A percentile compares a stretch with the other conserved stretches of the same genome.
Evolutionary conservation across 1,140 invertebrate genomes (phyloP).

Genomic region (Ostrea denselamellosa): DNA sequence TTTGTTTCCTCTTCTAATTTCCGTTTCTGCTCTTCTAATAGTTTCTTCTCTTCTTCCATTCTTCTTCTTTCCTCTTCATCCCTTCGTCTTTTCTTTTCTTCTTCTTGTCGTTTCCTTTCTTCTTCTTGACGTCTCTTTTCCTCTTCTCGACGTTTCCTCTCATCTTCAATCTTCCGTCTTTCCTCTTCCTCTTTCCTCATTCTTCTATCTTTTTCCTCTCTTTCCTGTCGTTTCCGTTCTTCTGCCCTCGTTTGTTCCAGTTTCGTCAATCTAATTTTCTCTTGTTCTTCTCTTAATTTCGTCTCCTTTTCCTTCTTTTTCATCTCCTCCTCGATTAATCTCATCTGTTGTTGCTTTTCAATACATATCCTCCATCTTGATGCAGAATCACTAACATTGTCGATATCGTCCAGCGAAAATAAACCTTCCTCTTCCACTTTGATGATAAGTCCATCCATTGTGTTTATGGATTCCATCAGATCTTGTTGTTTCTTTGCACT

Average conservation of each 20-base stretch:
- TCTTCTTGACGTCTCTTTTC: not conserved
- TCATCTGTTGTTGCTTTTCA: constrained; percentile 2
- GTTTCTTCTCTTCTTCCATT: not conserved
- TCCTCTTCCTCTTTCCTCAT: constrained; percentile 3
- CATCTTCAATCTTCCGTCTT: not conserved
- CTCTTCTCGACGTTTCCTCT: not conserved
- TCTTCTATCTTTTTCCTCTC: not conserved
- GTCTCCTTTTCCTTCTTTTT: not conserved
- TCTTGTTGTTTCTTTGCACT: constrained; percentile 1
- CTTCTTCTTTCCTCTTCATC: not conserved
- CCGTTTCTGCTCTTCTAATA: not conserved
- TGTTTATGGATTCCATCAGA: not conserved
- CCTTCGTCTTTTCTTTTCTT: not conserved
- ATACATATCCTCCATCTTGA: not conserved
- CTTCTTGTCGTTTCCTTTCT: not conserved
- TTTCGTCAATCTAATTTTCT: not conserved
- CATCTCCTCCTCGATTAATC: not conserved
- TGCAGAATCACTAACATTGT: not conserved
- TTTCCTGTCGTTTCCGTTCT: not conserved
- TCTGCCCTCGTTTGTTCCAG: not conserved
- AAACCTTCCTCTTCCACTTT: not conserved
- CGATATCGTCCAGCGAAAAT: not conserved
- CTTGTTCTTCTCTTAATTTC: not conserved
- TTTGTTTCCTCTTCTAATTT: not conserved
- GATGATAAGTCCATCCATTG: not conserved